Percentiles rank a stretch among this genome's conserved stretches.
Evolutionary conservation across 2,113 vertebrate species (phyloP).

Genomic region (Chamaea fasciata): DNA sequence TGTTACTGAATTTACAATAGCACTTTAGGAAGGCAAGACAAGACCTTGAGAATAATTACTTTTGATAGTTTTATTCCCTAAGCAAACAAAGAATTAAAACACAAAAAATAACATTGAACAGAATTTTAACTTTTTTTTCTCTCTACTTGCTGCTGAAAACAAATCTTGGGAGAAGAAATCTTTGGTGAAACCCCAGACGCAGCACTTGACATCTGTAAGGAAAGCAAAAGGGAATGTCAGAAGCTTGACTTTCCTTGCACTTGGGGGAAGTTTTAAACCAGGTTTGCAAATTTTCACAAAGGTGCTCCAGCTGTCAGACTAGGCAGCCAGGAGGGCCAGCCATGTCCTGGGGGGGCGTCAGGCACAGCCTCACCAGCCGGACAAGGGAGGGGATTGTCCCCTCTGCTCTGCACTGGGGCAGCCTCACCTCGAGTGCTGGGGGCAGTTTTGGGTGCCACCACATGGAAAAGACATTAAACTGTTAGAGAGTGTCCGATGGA

Average conservation of each 20-base stretch:
- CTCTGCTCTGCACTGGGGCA: not conserved
- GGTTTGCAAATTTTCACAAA: not conserved
- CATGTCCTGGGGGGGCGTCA: not conserved
- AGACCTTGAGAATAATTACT: conserved; percentile 9
- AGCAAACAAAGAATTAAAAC: not conserved
- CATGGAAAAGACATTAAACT: not conserved
- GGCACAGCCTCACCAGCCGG: fast-evolving
- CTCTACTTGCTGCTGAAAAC: not conserved
- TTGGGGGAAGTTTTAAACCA: not conserved
- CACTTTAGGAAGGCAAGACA: not conserved
- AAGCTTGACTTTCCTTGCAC: not conserved
- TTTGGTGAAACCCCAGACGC: not conserved
- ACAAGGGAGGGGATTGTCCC: not conserved
- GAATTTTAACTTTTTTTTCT: not conserved
- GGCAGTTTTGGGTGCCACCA: not conserved
- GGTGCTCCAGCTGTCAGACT: not conserved
- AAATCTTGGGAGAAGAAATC: not conserved
- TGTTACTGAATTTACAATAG: not conserved
- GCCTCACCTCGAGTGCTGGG: not conserved
- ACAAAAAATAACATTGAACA: not conserved
- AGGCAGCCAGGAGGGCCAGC: not conserved
- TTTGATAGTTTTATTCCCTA: not conserved
- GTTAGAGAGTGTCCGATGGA: not conserved
- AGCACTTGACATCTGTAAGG: not conserved
- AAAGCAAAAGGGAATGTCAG: not conserved